These are phyloP conservation scores for Myopa testacea DNA, from an alignment of 2,888 invertebrate species.

Conservation along the genomic window DNA sequence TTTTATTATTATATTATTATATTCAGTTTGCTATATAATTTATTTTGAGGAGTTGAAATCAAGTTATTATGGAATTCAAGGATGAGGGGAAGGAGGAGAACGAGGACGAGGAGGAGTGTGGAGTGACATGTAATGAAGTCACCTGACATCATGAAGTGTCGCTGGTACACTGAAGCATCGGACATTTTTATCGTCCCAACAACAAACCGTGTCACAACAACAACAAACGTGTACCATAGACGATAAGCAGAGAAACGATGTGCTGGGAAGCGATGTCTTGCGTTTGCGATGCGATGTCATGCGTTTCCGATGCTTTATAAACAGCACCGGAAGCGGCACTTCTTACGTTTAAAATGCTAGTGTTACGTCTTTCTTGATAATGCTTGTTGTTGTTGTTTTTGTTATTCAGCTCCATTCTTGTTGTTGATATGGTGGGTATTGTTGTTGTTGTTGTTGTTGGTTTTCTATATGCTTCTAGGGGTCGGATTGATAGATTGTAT, in stretches of 20 bases:
- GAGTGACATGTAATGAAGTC: not conserved
- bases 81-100: not conserved
- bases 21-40: no score
- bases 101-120: not conserved
- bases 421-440: not conserved
- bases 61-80: no score
- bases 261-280: not conserved
- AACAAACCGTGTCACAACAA: not conserved
- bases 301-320: not conserved
- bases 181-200: slow-evolving; percentile 18
- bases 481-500: no score
- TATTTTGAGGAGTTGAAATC: no score
- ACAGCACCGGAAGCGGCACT: slow-evolving; percentile 9
- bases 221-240: no score
- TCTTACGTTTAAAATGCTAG: not conserved
- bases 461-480: not conserved
- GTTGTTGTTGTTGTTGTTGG: not conserved
- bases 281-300: not conserved
- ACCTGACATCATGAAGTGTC: not conserved
- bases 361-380: not conserved
- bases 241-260: no score
- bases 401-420: not conserved
- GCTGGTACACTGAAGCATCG: slow-evolving; percentile 7
- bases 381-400: not conserved
- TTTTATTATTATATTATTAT: no score